Base-by-base conservation (phyloP, 2,888 invertebrate species). In the Rhagium mordax region DNA sequence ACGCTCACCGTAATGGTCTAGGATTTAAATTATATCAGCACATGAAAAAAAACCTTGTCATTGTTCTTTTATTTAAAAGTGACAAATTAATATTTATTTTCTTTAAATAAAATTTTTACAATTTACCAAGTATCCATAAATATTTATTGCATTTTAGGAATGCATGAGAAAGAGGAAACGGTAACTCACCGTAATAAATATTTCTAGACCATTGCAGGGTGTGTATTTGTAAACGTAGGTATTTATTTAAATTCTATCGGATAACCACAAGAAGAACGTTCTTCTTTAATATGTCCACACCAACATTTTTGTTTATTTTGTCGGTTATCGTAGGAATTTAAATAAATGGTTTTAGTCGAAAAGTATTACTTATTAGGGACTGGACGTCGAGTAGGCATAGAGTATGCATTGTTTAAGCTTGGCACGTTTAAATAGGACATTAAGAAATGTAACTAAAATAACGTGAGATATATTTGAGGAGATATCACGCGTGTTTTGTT, bases 401-500 rank as follows among this genome's bases (percentile, higher is more conserved):
- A 20, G 10, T 21, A 7, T 49, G 3, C 10, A 20, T 20, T 21
- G 7, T 21, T 55, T 55, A 55, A 24, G 55, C 24, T n/a, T 27
- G 27, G 2, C 55, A 55, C 27, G 7, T 13, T 24, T 29, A 18
- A 20, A 16, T 59, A 33, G 2, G 18, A n/a, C 29, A 59, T 27
- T 27, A 59, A 29, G 15, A 29, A 59, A 59, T 29, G 59, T 59
- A 59, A 33, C 29, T 59, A 18, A 59, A 33, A 59, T 29, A 18
- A 59, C 59, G 33, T 59, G 29, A 59, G 55, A 55, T 27, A 59
- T 27, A 18, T 29, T 7, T 16, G 33, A 33, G 33, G 8, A 33
- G 5, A 21, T 29, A 33, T 16, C 59, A 59, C 29, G 33, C 29
- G 29, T 59, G 59, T 59, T 7, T 15, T 59, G 59, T 51, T 20